Evolutionary conservation across 1,140 invertebrate species (phyloP).

Genomic region (Saccostrea cuccullata): DNA sequence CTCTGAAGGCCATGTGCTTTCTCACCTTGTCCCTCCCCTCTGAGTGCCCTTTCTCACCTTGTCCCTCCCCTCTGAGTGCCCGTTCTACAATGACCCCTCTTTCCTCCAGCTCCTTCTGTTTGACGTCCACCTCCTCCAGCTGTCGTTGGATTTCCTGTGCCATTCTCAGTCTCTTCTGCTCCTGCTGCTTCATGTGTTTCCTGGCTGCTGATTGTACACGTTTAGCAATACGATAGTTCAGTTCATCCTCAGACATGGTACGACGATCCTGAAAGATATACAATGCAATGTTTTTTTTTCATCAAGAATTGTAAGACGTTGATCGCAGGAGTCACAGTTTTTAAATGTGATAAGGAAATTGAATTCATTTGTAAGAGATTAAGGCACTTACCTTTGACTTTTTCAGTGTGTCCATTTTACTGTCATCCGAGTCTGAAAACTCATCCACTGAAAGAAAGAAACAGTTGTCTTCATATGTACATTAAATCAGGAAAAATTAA

Average conservation of each 20-base stretch:
- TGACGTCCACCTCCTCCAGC: constrained; percentile 89
- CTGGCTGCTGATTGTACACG: constrained; percentile 77
- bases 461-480: too few species aligned
- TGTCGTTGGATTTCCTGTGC: constrained; percentile 93
- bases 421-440: constrained; percentile 74
- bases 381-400: constrained; percentile 4
- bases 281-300: neutral
- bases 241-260: constrained; percentile 61
- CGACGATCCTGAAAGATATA: constrained; percentile 40
- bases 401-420: constrained; percentile 62
- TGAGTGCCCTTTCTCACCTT: constrained; percentile 55
- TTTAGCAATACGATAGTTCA: constrained; percentile 69
- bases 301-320: too few species aligned
- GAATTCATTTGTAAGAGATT: neutral
- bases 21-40: constrained; percentile 80
- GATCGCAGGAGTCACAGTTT: too few species aligned
- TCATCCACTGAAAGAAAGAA: constrained; percentile 70
- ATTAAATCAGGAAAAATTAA: too few species aligned
- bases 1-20: constrained; percentile 86
- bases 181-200: constrained; percentile 85
- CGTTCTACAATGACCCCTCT: constrained; percentile 91
- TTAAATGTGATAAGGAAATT: too few species aligned
- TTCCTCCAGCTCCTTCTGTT: constrained; percentile 88
- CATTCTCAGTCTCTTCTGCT: constrained; percentile 89
- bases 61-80: constrained; percentile 85